Percentiles rank a stretch among this genome's conserved stretches.
phyloP scores from a whole-genome alignment of 1,140 invertebrate species.

The Rhizoglyphus robini region DNA sequence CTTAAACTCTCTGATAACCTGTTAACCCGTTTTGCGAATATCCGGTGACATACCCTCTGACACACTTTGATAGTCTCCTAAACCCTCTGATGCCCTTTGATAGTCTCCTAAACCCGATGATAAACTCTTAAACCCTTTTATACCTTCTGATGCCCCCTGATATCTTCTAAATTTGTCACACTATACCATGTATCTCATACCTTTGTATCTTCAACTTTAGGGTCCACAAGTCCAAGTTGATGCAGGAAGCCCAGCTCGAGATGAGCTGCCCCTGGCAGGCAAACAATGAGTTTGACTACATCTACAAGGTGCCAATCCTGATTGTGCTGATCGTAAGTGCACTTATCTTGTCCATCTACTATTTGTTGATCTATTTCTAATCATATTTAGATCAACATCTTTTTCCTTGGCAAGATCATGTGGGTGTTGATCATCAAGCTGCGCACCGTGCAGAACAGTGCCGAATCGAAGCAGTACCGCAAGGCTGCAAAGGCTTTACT shows the following conservation, averaged over 20 bases:
- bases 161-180: no score
- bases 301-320: slow-evolving; percentile 27
- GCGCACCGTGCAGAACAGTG: slow-evolving; percentile 56
- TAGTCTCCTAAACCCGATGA: no score
- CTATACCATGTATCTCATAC: background rate
- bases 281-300: slow-evolving; percentile 27
- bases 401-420: slow-evolving; percentile 80
- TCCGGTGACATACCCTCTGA: no score
- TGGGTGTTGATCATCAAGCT: slow-evolving; percentile 87
- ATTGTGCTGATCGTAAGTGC: slow-evolving; percentile 25
- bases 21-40: no score
- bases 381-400: slow-evolving; percentile 50
- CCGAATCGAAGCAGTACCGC: slow-evolving; percentile 67
- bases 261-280: slow-evolving; percentile 25
- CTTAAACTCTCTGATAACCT: no score
- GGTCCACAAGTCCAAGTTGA: background rate
- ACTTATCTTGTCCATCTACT: background rate
- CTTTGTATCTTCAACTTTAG: background rate
- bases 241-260: background rate
- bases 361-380: slow-evolving; percentile 1
- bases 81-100: no score
- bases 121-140: no score
- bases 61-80: no score
- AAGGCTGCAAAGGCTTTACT: slow-evolving; percentile 76
- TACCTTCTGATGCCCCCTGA: no score